These are phyloP conservation scores for Sebastes paucispinis DNA, from an alignment of 2,797 vertebrate genomes.

Conservation along the genomic window DNA sequence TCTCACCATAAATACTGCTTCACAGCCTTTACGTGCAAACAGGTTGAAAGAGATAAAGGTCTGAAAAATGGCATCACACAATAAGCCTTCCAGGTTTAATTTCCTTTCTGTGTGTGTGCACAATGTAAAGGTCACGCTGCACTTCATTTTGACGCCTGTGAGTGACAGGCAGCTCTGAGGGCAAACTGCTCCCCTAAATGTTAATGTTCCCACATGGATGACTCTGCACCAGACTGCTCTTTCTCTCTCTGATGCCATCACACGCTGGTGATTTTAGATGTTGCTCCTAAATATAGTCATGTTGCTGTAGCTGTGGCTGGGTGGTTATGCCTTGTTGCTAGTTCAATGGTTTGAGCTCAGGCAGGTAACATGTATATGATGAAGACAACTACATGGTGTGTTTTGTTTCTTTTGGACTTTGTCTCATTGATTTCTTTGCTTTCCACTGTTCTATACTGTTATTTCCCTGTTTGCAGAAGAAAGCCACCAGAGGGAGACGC, in stretches of 20 bases:
- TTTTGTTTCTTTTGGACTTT: slow-evolving; percentile 2
- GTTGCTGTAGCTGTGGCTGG: not conserved
- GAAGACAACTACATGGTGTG: not conserved
- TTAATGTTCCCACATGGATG: slow-evolving; percentile 79
- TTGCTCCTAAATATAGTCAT: not conserved
- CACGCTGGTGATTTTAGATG: slow-evolving; percentile 17
- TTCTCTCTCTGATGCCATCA: not conserved
- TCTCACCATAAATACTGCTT: not conserved
- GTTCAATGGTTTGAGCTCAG: not conserved
- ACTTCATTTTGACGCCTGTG: slow-evolving; percentile 65
- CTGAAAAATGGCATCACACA: not conserved
- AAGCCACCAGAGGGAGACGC: slow-evolving; percentile 69
- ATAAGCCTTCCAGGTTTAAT: slow-evolving; percentile 34
- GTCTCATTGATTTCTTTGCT: not conserved
- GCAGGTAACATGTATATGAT: not conserved
- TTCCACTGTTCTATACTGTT: not conserved
- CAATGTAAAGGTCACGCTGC: slow-evolving; percentile 70
- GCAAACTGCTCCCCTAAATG: slow-evolving; percentile 64
- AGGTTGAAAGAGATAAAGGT: not conserved
- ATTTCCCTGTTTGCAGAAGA: slow-evolving; percentile 24
- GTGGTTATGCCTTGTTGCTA: not conserved
- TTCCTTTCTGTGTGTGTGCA: slow-evolving; percentile 19
- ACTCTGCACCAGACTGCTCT: slow-evolving; percentile 24
- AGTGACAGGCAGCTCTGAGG: slow-evolving; percentile 70
- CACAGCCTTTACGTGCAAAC: not conserved